Base-by-base conservation (phyloP, 2,113 vertebrate genomes). In the Solea solea region DNA sequence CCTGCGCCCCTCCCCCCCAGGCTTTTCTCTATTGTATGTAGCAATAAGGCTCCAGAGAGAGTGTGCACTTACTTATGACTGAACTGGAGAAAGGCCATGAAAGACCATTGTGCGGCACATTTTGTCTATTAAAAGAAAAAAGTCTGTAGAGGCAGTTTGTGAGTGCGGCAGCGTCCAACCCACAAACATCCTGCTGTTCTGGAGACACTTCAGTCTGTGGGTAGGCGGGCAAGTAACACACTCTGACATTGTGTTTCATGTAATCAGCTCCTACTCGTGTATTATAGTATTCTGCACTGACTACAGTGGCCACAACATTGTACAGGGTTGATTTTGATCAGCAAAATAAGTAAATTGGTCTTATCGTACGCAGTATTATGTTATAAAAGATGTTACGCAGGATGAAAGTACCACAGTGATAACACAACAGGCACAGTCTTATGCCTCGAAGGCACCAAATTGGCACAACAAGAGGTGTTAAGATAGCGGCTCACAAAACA, bases 41-140 rank as follows among this genome's bases (percentile, higher is more conserved):
- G 72, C 89, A 91, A 92, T 80, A 87, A 90, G 81, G 75, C 88
- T 91, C 90, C 60, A n/a, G 88, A 90, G 88, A 90, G 88, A 85
- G 67, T 21, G 12, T 39, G 46, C 76, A 78, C 82, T 83, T 84
- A 85, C 78, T 85, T 87, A 53, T 44, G 62, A 77, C 74, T 78
- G 82, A 86, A 81, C 60, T 50, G 62, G 63, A 81, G 72, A 80
- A 63, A 76, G 63, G 74, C 82, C 72, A 76, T 72, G 81, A 88
- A 87, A 84, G 57, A 67, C 79, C 51, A 87, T 65, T 87, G 81
- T 80, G 72, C 69, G 65, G 8, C 69, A 70, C 63, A 73, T 72
- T 86, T 65, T 78, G 69, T 86, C 86, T 84, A 78, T 81, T 84
- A 78, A 85, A 88, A 86, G 76, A 74, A 69, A 70, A 50, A 64